phyloP scores from a whole-genome alignment of 1,140 invertebrate species.

The Monochamus saltuarius region DNA sequence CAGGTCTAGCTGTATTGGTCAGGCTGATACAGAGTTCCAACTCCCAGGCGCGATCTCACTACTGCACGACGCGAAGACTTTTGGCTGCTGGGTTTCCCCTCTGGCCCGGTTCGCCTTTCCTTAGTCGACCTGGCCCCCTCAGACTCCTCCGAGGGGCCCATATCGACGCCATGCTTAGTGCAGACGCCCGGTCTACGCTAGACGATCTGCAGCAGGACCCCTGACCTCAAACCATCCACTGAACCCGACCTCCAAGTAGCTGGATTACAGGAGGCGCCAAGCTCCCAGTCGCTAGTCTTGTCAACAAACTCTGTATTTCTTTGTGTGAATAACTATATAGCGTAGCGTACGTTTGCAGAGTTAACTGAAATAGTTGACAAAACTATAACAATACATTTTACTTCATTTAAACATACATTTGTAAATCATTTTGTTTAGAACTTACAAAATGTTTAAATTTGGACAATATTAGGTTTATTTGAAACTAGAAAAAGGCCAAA shows the following conservation, averaged over 20 bases:
- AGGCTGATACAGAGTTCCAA: constrained; percentile 23
- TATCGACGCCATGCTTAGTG: constrained; percentile 90
- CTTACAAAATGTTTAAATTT: too few relatives aligned
- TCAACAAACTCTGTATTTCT: too few relatives aligned
- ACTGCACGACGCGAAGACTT: constrained; percentile 93
- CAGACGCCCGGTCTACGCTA: constrained; percentile 80
- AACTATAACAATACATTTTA: too few relatives aligned
- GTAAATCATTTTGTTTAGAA: too few relatives aligned
- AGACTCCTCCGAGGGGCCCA: constrained; percentile 79
- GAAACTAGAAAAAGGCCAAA: too few relatives aligned
- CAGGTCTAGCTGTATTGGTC: constrained; percentile 52
- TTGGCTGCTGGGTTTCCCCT: constrained; percentile 94
- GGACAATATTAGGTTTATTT: too few relatives aligned
- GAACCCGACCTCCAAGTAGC: constrained; percentile 83
- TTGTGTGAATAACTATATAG: too few relatives aligned
- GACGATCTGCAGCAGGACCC: constrained; percentile 65
- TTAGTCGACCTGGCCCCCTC: constrained; percentile 81
- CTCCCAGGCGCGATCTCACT: constrained; percentile 95
- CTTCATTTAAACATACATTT: too few relatives aligned
- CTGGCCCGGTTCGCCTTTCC: constrained; percentile 93
- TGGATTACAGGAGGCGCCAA: constrained; percentile 91
- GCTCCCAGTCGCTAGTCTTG: constrained; percentile 68
- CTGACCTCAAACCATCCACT: constrained; percentile 84
- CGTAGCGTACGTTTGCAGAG: too few relatives aligned
- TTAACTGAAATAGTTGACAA: too few relatives aligned